Evolutionary conservation across 2,888 invertebrate species (phyloP).

Genomic region (Chaitophorus viminalis): DNA sequence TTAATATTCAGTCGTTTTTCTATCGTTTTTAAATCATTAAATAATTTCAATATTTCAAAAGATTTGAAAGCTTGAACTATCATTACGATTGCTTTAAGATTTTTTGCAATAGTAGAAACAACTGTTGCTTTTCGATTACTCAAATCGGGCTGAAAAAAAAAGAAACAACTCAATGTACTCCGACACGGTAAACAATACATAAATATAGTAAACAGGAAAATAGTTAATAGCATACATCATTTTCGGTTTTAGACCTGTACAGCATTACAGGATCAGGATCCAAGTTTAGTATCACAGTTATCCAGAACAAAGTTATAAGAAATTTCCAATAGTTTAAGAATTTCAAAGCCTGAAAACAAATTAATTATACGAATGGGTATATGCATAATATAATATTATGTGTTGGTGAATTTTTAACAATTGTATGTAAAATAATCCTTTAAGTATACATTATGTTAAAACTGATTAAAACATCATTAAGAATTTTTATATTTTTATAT

Average conservation of each 20-base stretch:
- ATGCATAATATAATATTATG: too few species aligned
- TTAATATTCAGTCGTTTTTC: conserved; percentile 36
- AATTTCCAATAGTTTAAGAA: conserved; percentile 27
- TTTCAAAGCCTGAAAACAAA: conserved; percentile 5
- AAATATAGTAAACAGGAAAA: background rate
- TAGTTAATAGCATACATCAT: conserved; percentile 4
- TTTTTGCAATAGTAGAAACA: conserved; percentile 33
- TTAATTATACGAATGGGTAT: background rate
- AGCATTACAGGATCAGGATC: conserved; percentile 50
- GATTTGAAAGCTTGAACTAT: conserved; percentile 39
- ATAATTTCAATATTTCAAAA: conserved; percentile 16
- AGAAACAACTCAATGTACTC: background rate
- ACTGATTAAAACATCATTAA: too few species aligned
- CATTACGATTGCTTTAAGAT: conserved; percentile 20
- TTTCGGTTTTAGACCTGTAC: conserved; percentile 30
- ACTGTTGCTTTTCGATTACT: conserved; percentile 44
- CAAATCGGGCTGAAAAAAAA: conserved; percentile 38
- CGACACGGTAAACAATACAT: background rate
- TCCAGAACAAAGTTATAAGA: conserved; percentile 27
- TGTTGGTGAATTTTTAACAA: too few species aligned
- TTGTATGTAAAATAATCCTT: too few species aligned
- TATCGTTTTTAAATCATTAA: conserved; percentile 17
- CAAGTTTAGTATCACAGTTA: conserved; percentile 2
- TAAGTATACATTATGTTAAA: too few species aligned
- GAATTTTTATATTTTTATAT: too few species aligned